phyloP scores from a whole-genome alignment of 1,140 invertebrate species.

The Pseudomyrmex gracilis region DNA sequence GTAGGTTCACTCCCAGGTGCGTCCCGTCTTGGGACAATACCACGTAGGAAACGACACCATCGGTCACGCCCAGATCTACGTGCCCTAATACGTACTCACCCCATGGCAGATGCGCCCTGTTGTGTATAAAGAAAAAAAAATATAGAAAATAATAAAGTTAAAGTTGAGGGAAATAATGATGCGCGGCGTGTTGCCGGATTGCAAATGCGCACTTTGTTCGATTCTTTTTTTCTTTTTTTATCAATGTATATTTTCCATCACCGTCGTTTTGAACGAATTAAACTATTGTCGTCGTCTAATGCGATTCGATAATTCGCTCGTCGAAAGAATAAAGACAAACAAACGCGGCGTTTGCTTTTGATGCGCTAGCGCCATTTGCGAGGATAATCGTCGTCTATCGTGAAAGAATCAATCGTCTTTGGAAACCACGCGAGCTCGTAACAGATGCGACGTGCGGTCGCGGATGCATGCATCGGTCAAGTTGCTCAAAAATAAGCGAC shows the following conservation, averaged over 20 bases:
- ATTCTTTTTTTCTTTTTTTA: background rate
- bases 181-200: constrained; percentile 31
- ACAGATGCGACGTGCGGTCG: constrained; percentile 67
- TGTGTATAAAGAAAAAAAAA: constrained; percentile 46
- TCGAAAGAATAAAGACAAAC: background rate
- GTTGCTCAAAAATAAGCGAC: constrained; percentile 34
- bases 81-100: constrained; percentile 77
- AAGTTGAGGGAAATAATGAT: constrained; percentile 1
- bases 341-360: constrained; percentile 3
- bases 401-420: constrained; percentile 1
- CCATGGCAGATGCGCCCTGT: constrained; percentile 71
- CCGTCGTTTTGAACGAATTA: background rate
- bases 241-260: background rate
- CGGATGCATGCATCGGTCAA: background rate
- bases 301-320: background rate
- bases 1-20: constrained; percentile 80
- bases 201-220: background rate
- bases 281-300: background rate
- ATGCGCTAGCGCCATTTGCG: background rate
- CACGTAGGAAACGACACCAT: constrained; percentile 76
- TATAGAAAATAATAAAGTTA: constrained; percentile 46
- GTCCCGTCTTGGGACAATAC: constrained; percentile 71
- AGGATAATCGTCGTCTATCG: background rate
- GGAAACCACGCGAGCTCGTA: constrained; percentile 4
- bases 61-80: constrained; percentile 78